Base-by-base conservation (phyloP, 2,888 invertebrate genomes). In the Frankliniella fusca region DNA sequence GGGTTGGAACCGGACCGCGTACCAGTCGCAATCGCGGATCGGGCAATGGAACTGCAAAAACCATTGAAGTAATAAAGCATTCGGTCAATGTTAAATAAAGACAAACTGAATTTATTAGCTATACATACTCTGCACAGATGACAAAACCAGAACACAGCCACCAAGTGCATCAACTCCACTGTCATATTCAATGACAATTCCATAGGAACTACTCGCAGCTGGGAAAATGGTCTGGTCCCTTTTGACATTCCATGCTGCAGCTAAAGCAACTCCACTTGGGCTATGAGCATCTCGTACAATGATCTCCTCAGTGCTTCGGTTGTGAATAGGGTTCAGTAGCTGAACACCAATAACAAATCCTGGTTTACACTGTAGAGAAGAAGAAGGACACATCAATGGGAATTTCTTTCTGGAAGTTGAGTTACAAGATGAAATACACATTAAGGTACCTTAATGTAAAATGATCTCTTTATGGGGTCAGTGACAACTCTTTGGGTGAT, bases 221-320 rank as follows among this genome's bases (percentile, higher is more conserved):
- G 99, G 99, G 87, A 99, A 99, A 20, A 95, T 93, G 0, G 95
- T 94, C 83, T 97, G 88, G 88, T 98, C 97, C 50, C 95, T 90
- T 85, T 94, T 92, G 0, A 97, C 89, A 85, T 93, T 91, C 96
- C 96, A 97, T 82, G 92, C 88, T 81, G 92, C 92, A 49, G 85
- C 84, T n/a, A 84, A 49, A n/a, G 84, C 84, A 15, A 84, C 84
- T 28, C 93, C 92, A 27, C 27, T 27, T 2, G 23, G 70, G 81
- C 91, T 92, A 85, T 93, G 92, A 0, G 94, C 93, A 87, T 97
- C 95, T 84, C 94, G 92, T 81, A 97, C 92, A 70, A 92, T 90
- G 83, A 98, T 93, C 85, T 92, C 91, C 89, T 98, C 98, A 0
- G 95, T 93, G 82, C 96, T 96, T 83, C 94, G 92, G 87, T 95